Evolutionary conservation across 2,888 invertebrate genomes (phyloP).

Genomic region (Aporophyla lueneburgensis): DNA sequence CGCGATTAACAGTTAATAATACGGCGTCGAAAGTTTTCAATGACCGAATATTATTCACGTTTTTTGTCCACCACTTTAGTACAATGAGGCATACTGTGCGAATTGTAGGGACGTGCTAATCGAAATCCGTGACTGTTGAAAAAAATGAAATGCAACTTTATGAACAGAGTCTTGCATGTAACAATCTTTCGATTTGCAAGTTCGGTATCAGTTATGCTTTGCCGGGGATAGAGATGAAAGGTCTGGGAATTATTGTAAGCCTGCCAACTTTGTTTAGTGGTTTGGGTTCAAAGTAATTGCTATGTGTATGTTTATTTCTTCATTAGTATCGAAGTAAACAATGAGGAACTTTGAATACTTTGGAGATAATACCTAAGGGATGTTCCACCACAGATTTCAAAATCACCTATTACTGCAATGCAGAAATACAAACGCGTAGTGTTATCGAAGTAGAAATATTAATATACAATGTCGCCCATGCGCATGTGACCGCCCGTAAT

Average conservation of each 20-base stretch:
- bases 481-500: too few relatives aligned
- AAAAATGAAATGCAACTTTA: slow-evolving; percentile 39
- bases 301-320: background rate
- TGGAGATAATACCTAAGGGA: too few relatives aligned
- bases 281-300: background rate
- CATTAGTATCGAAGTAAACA: background rate
- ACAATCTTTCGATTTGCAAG: slow-evolving; percentile 21
- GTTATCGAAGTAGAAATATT: too few relatives aligned
- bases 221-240: slow-evolving; percentile 9
- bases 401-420: too few relatives aligned
- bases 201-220: slow-evolving; percentile 14
- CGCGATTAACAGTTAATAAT: slow-evolving; percentile 83
- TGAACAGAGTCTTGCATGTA: slow-evolving; percentile 22
- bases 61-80: slow-evolving; percentile 69
- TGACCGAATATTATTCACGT: slow-evolving; percentile 67
- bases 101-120: slow-evolving; percentile 58
- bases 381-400: too few relatives aligned
- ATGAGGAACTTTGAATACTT: background rate
- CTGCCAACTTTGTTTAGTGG: background rate
- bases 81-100: slow-evolving; percentile 61
- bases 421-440: too few relatives aligned
- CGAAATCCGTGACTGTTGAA: slow-evolving; percentile 26
- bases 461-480: too few relatives aligned
- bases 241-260: background rate
- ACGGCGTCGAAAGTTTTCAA: slow-evolving; percentile 67